Conservation (phyloP, 2,797 vertebrate genomes). For the Zenarchopterus dispar region DNA sequence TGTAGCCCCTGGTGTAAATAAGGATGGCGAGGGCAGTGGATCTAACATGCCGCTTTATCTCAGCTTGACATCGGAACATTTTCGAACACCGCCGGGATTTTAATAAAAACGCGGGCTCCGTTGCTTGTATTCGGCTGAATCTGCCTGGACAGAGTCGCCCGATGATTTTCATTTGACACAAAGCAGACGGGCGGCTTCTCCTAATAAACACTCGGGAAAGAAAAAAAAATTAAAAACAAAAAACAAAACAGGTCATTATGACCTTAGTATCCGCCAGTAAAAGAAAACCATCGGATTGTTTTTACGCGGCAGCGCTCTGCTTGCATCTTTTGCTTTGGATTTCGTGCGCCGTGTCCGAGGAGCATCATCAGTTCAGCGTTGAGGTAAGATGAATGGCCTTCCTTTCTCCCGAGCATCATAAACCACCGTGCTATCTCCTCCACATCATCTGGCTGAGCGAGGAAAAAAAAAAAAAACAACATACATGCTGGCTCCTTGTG, state of each 20-base stretch:
- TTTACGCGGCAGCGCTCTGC: slow-evolving; percentile 88
- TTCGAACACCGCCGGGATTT: slow-evolving; percentile 51
- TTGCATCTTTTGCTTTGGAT: slow-evolving; percentile 92
- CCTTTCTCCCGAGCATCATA: slow-evolving; percentile 40
- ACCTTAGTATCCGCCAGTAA: slow-evolving; percentile 87
- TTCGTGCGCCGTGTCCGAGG: slow-evolving; percentile 90
- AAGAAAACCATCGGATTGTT: slow-evolving; percentile 89
- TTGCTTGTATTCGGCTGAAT: slow-evolving; percentile 42
- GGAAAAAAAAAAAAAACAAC: slow-evolving; percentile 30
- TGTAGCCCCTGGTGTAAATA: slow-evolving; percentile 76
- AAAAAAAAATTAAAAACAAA: slow-evolving; percentile 60
- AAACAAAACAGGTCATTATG: slow-evolving; percentile 88
- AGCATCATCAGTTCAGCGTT: slow-evolving; percentile 93
- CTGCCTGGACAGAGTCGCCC: slow-evolving; percentile 62
- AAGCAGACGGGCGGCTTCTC: slow-evolving; percentile 77
- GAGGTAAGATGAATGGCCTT: slow-evolving; percentile 91
- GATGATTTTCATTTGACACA: slow-evolving; percentile 76
- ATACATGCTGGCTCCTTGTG: slow-evolving; percentile 19
- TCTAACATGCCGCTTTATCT: slow-evolving; percentile 58
- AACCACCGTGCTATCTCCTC: slow-evolving; percentile 60
- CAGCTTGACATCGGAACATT: slow-evolving; percentile 66
- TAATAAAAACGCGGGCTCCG: slow-evolving; percentile 16
- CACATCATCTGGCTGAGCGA: slow-evolving; percentile 49
- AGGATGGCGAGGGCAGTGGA: slow-evolving; percentile 75
- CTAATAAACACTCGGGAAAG: slow-evolving; percentile 69